Evolutionary conservation across 1,140 invertebrate species (phyloP), one percentile per base, ranked within the genome.

Genomic region (Papilio glaucus): DNA sequence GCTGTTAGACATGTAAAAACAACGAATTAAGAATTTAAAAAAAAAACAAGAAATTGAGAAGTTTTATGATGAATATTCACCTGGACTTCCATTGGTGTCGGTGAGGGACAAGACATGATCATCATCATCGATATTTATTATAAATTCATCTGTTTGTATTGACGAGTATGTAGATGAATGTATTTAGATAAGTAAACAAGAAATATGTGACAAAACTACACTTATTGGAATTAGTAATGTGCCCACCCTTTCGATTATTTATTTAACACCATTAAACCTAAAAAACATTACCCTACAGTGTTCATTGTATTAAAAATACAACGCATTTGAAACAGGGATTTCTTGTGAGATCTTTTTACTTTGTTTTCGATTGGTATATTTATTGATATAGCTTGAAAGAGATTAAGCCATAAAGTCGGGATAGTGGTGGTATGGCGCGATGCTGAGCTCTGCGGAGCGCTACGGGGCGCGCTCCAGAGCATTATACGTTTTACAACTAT

Each of bases 391-490:
- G 85, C 85, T 77, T 86, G 85, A 83, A 77, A 75, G 78, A 91
- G 89, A 91, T 92, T 91, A 90, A 91, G 90, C 87, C 83, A 90
- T 92, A 92, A 92, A 92, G 78, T 80, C 67, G 72, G 63, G 74
- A 75, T 81, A 75, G 84, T 83, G 79, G 79, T 73, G 80, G 45
- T 49, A 53, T 71, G 84, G 78, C 81, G 80, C 80, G 88, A 86
- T 78, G 84, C 86, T 85, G 85, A 75, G 86, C 90, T 62, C 89
- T 67, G 82, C 89, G 85, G 90, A 88, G 83, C 71, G 81, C 83
- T 72, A 24, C 10, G 21, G 49, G 21, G 18, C 70, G 67, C 74
- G 72, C 77, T 69, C 69, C 74, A 76, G 73, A 81, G 81, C 81
- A 81, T 86, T 83, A 85, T 79, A 84, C 83, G 87, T 87, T 88